phyloP scores from a whole-genome alignment of 2,888 invertebrate species.

The Plebejus melissa region DNA sequence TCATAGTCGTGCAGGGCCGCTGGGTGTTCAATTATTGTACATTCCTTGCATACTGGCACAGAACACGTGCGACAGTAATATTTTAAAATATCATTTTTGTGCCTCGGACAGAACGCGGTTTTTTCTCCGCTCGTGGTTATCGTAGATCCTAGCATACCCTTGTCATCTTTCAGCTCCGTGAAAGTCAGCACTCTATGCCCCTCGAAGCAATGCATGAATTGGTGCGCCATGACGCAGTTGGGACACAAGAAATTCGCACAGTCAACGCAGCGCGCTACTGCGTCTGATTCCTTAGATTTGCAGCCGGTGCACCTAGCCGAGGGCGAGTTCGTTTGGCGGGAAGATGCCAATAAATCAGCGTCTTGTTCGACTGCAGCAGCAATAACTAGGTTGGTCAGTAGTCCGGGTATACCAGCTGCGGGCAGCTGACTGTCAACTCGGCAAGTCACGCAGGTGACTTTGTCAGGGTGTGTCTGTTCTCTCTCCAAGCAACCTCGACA shows the following conservation, averaged over 20 bases:
- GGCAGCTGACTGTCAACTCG: conserved; percentile 76
- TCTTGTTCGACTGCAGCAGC: conserved; percentile 77
- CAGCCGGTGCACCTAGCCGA: conserved; percentile 94
- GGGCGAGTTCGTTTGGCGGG: conserved; percentile 68
- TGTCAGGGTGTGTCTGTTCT: conserved; percentile 82
- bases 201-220: conserved; percentile 99
- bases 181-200: conserved; percentile 93
- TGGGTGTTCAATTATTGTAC: conserved; percentile 93
- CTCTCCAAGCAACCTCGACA: conserved; percentile 90
- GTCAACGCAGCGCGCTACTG: conserved; percentile 97
- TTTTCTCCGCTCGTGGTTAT: conserved; percentile 80
- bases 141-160: conserved; percentile 71
- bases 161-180: conserved; percentile 81
- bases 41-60: conserved; percentile 96
- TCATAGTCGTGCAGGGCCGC: conserved; percentile 91
- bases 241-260: conserved; percentile 97
- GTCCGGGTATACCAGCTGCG: conserved; percentile 80
- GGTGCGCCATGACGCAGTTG: conserved; percentile 99
- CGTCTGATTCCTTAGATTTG: conserved; percentile 95
- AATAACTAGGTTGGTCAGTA: conserved; percentile 82
- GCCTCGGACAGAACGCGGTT: conserved; percentile 89
- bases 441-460: conserved; percentile 86
- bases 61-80: conserved; percentile 97
- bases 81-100: conserved; percentile 94
- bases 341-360: conserved; percentile 70